Base-by-base conservation (phyloP, 2,888 invertebrate species). In the Phortica magna region DNA sequence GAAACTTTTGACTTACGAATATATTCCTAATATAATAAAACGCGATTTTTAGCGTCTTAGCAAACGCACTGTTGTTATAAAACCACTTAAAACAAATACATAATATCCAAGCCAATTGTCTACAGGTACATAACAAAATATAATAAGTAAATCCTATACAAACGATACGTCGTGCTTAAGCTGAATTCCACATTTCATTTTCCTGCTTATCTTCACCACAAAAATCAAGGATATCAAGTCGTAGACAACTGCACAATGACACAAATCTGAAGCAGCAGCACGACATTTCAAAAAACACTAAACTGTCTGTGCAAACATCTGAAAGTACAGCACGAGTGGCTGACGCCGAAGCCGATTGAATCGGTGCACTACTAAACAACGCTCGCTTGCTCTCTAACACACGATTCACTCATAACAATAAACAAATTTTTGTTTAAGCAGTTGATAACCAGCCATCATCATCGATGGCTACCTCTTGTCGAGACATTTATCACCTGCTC, bases 401-500 rank as follows among this genome's bases (percentile, higher is more conserved):
- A 17, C 61, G 19, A 19, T 22, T 61, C 41, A 55, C 12, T 39
- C 39, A 59, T 75, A 78, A 76, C 75, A 79, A 78, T 81, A 79
- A 78, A 79, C 76, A 73, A 65, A 57, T 76, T 67, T 79, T 76
- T 76, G 80, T 74, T 19, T 84, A 80, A 79, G 75, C 65, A 41
- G 42, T 78, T 82, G 85, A 87, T 86, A 86, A 86, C 84, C 84
- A 84, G 85, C 81, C 80, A 82, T 77, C 76, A 59, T 73, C 68
- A 42, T 61, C 74, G 77, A 79, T 83, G 83, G 7, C 59, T 17
- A 17, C 19, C 7, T 22, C 7, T n/a, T 31, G 53, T 55, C 55
- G 70, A 71, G 53, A 71, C 68, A 80, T 82, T 80, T 82, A 86
- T 84, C 88, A 89, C 88, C 88, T 88, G 88, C 88, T 76, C 76